Base-by-base conservation (phyloP, 2,888 invertebrate genomes). In the Calephelis perditalis region DNA sequence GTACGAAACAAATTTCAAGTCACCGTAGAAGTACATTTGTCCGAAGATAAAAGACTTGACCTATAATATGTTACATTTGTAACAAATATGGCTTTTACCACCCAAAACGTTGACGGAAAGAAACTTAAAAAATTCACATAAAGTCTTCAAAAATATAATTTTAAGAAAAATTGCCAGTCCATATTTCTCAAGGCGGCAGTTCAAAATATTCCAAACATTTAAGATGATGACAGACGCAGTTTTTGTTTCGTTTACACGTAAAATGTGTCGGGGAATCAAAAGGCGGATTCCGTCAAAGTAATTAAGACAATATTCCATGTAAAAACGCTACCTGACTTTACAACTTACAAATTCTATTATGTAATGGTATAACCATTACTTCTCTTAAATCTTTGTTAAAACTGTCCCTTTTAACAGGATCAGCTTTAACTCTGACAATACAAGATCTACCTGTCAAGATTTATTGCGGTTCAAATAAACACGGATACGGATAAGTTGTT, bases 241-340 rank as follows among this genome's bases (percentile, higher is more conserved):
- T 73, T 71, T 73, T 72, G 71, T 71, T 65, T 66, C 66, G 65
- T 67, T 68, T 69, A 70, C 52, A 52, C 35, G 52, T 52, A 52
- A 76, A 78, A 78, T 71, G 74, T 72, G 77, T 75, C 75, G 70
- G 72, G 60, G 70, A 73, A 67, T 71, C 68, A 68, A 69, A 70
- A 67, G 70, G 71, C 70, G 71, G 72, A 76, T 78, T 77, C 74
- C 73, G 73, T 78, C 77, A 78, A 78, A 73, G 80, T 80, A 81
- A 84, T 84, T 82, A 82, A 74, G 68, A 63, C 69, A 63, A 73
- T 74, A 70, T 75, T 84, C 81, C 79, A 73, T 77, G 81, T 82
- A 86, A 86, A 74, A 86, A 86, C 82, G 63, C 71, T 88, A 88
- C 88, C 88, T 88, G 87, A 70, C 70, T 74, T 88, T 88, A 52